Evolutionary conservation across 2,113 vertebrate species (phyloP), one percentile per base, ranked within the genome.

Genomic region (Sceloporus undulatus): DNA sequence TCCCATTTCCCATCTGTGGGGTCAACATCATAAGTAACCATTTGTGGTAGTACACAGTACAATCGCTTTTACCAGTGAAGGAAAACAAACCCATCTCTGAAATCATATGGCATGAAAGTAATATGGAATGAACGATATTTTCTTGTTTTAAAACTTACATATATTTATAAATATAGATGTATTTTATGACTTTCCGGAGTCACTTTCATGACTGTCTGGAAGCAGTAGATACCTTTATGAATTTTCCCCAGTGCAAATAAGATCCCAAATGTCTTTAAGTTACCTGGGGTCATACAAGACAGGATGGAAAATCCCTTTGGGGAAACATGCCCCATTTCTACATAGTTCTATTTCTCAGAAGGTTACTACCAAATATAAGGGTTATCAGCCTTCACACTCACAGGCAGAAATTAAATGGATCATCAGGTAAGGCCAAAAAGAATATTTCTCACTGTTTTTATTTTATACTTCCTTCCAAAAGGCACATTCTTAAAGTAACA

Each of bases 201-300:
- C 87, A 84, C 87, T 91, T 93, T 94, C 89, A 92, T 88, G 83
- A 89, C 25, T 93, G 88, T 91, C 90, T 89, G 25, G 79, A 88
- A 85, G 38, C 87, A 90, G 89, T 85, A 91, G 40, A 73, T 82
- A 88, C 81, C 29, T 88, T 70, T 27, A 86, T n/a, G 81, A 71
- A 65, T 91, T 89, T 92, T 81, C 71, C 48, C 89, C 87, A 79
- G 27, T 86, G 38, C 90, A 89, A 92, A 88, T 89, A 88, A 90
- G 65, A 82, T 82, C 79, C 62, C 83, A 87, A 77, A 78, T 75
- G 79, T 87, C 91, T 79, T 83, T 90, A 84, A 48, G 82, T 84
- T 92, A 90, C 75, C 85, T 87, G 16, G 88, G 79, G 54, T 25
- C 59, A 85, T 92, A 91, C 92, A 88, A 93, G 87, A 92, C 71